phyloP scores from a whole-genome alignment of 2,113 vertebrate genomes.

The Macrotis lagotis region DNA sequence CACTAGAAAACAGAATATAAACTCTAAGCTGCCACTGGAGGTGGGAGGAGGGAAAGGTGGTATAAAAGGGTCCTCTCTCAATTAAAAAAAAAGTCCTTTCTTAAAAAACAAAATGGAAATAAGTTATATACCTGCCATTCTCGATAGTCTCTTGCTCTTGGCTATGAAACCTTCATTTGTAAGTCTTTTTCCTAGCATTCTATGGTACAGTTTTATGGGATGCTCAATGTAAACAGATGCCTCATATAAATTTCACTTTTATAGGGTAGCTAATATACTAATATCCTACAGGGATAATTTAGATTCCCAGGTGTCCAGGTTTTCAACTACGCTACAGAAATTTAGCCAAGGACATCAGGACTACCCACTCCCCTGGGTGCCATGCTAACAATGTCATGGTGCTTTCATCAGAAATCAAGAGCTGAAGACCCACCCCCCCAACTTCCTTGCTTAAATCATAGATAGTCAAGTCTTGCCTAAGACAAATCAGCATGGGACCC shows the following conservation, averaged over 20 bases:
- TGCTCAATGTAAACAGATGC: slow-evolving; percentile 80
- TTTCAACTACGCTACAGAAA: slow-evolving; percentile 79
- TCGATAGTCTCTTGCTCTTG: slow-evolving; percentile 72
- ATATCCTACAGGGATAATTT: slow-evolving; percentile 81
- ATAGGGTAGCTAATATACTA: slow-evolving; percentile 80
- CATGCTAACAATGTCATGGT: slow-evolving; percentile 65
- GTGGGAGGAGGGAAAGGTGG: neutral
- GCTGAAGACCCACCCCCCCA: slow-evolving; percentile 22
- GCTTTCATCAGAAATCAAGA: slow-evolving; percentile 53
- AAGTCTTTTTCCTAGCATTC: slow-evolving; percentile 74
- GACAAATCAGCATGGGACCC: slow-evolving; percentile 59
- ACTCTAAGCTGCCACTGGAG: slow-evolving; percentile 34
- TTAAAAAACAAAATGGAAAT: slow-evolving; percentile 70
- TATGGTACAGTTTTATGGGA: slow-evolving; percentile 74
- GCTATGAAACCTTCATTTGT: slow-evolving; percentile 72
- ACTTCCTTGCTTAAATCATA: slow-evolving; percentile 55
- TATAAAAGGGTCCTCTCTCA: slow-evolving; percentile 33
- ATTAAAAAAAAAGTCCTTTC: slow-evolving; percentile 73
- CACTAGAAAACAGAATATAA: slow-evolving; percentile 38
- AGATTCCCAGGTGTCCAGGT: slow-evolving; percentile 75
- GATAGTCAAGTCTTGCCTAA: slow-evolving; percentile 33
- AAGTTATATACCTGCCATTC: slow-evolving; percentile 58
- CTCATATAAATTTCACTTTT: slow-evolving; percentile 81
- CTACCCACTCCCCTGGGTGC: slow-evolving; percentile 36
- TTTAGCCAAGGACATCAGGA: slow-evolving; percentile 78